A percentile compares a stretch with the other conserved stretches of the same genome.
These are phyloP conservation scores for Drosophila tsacasi DNA, from an alignment of 1,140 invertebrate genomes.

Conservation along the genomic window DNA sequence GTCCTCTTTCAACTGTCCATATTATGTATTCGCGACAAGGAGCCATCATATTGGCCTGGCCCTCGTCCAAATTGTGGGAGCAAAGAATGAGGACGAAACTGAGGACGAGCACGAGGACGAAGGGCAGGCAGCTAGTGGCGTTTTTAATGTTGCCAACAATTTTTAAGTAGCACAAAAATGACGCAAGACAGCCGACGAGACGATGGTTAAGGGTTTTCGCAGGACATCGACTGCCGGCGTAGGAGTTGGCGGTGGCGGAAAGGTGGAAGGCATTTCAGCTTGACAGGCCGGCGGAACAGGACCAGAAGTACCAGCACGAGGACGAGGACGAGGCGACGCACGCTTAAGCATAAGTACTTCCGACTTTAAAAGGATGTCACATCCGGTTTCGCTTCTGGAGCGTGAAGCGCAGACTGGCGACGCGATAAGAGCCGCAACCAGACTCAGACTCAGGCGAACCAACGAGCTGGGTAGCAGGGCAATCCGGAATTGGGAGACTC, in stretches of 20 bases:
- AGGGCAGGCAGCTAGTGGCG: slow-evolving; percentile 24
- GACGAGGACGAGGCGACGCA: slow-evolving; percentile 63
- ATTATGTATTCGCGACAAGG: slow-evolving; percentile 35
- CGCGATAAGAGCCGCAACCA: slow-evolving; percentile 67
- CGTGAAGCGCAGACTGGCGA: slow-evolving; percentile 77
- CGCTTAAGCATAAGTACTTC: slow-evolving; percentile 85
- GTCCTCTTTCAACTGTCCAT: not conserved
- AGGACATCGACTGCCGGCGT: slow-evolving; percentile 13
- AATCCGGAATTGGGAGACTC: slow-evolving; percentile 6
- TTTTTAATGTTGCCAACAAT: slow-evolving; percentile 74
- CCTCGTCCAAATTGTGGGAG: slow-evolving; percentile 27
- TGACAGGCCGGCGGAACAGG: slow-evolving; percentile 32
- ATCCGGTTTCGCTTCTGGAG: slow-evolving; percentile 81
- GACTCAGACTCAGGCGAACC: slow-evolving; percentile 6
- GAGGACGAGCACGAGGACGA: not conserved
- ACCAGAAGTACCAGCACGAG: not conserved
- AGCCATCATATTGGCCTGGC: slow-evolving; percentile 45
- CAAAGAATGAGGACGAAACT: not conserved
- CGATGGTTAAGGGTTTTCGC: not conserved
- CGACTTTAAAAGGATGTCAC: slow-evolving; percentile 85
- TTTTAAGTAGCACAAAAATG: slow-evolving; percentile 80
- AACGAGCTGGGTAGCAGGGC: not conserved
- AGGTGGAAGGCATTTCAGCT: slow-evolving; percentile 21
- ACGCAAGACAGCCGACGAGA: slow-evolving; percentile 45
- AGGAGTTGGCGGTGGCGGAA: not conserved